Percentiles rank a stretch among this genome's conserved stretches.
Evolutionary conservation across 2,797 vertebrate genomes (phyloP).

Genomic region (Intellagama lesueurii): DNA sequence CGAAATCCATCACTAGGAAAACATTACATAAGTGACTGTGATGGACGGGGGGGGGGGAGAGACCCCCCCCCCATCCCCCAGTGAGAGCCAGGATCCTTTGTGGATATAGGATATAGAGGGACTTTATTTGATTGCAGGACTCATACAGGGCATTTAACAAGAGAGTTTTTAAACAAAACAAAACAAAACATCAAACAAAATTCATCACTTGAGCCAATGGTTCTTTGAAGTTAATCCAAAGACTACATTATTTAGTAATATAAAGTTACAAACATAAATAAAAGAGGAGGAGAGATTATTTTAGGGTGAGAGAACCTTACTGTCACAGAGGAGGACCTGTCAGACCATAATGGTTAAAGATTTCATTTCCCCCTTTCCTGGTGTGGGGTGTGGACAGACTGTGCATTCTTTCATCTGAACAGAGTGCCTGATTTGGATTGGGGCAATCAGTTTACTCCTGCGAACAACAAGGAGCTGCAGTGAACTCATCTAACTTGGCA

Average conservation of each 20-base stretch:
- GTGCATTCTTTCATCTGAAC: not conserved
- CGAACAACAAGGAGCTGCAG: not conserved
- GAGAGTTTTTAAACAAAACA: not conserved
- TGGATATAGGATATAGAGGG: not conserved
- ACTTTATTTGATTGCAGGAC: not conserved
- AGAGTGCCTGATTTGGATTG: not conserved
- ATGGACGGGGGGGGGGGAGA: not conserved
- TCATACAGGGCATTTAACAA: not conserved
- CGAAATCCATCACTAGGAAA: slow-evolving; percentile 46
- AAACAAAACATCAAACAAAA: not conserved
- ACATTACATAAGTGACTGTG: slow-evolving; percentile 68
- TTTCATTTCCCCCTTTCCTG: not conserved
- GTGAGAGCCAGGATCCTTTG: not conserved
- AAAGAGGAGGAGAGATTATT: not conserved
- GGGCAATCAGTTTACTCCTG: not conserved
- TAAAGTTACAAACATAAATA: not conserved
- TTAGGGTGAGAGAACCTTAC: not conserved
- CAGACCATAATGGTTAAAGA: not conserved
- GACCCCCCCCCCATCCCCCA: not conserved
- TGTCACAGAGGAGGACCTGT: not conserved
- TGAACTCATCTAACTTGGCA: too few relatives aligned
- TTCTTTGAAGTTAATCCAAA: not conserved
- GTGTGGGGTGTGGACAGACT: not conserved
- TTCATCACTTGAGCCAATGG: not conserved
- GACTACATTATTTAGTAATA: not conserved